Evolutionary conservation across 2,888 invertebrate genomes (phyloP), one percentile per base, ranked within the genome.

Genomic region (Hoplodrina blanda): DNA sequence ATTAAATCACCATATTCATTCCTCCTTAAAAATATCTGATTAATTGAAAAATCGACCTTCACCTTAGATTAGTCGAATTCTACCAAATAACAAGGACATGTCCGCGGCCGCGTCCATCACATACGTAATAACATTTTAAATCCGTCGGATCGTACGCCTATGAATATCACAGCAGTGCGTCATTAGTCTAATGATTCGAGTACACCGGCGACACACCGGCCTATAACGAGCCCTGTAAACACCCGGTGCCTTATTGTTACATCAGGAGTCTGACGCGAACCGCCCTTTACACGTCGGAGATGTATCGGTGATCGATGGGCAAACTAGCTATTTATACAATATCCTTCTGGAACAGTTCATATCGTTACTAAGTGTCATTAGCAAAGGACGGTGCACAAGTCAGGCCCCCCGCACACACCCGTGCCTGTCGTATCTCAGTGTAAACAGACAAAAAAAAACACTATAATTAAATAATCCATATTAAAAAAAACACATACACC

Each of bases 151-250:
- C 86, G 86, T 90, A 87, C 90, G 90, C 90, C 90, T 90, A 89
- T 88, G 88, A 89, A 92, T 95, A 95, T 95, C 95, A 95, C 95
- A 95, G 95, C 92, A 91, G 90, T 91, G 90, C 92, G 90, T 88
- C 88, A 88, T 91, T 91, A 91, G 91, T 84, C 92, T 93, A 93
- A 90, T 91, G 90, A 91, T 91, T 92, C 90, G 92, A 93, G 90
- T 86, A 53, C 54, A 49, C 69, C 41, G 59, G 60, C 54, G 75
- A 65, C 56, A 60, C 76, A 52, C 70, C 63, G 63, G 67, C 62
- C 8, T 55, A 13, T 25, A 53, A 78, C 92, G 85, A 91, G 88
- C 91, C 91, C 90, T 91, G 94, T 93, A 93, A 94, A 93, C 94
- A 94, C 94, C 94, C 94, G 91, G 92, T 92, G 93, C 87, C 85